phyloP scores from a whole-genome alignment of 2,113 vertebrate genomes.

The Atractosteus spatula region DNA sequence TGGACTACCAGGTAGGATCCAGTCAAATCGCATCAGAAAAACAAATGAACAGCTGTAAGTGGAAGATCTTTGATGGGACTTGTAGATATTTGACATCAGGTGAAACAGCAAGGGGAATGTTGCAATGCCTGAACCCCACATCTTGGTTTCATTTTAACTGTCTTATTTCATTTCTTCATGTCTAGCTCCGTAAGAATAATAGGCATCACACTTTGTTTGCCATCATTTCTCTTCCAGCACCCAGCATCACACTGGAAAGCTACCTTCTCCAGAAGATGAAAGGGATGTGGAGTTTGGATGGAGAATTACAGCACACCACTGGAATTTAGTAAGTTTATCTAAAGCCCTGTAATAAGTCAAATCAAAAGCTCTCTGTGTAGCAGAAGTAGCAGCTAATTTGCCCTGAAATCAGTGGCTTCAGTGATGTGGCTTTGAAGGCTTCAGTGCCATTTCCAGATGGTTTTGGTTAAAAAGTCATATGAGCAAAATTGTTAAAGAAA shows the following conservation, averaged over 20 bases:
- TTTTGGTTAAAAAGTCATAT: slow-evolving; percentile 61
- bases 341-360: slow-evolving; percentile 55
- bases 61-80: background rate
- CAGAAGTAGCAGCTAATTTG: slow-evolving; percentile 69
- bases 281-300: slow-evolving; percentile 31
- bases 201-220: slow-evolving; percentile 33
- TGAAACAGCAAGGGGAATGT: background rate
- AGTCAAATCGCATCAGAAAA: background rate
- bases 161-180: slow-evolving; percentile 25
- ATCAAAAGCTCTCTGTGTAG: slow-evolving; percentile 58
- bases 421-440: slow-evolving; percentile 53
- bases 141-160: slow-evolving; percentile 49
- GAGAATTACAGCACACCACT: slow-evolving; percentile 46
- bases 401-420: slow-evolving; percentile 67
- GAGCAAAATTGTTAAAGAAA: slow-evolving; percentile 45
- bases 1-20: too few relatives aligned
- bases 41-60: background rate
- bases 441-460: slow-evolving; percentile 62
- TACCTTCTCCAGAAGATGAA: slow-evolving; percentile 51
- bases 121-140: slow-evolving; percentile 31
- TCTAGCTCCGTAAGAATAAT: slow-evolving; percentile 42
- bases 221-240: background rate
- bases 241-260: slow-evolving; percentile 24
- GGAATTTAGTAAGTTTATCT: slow-evolving; percentile 56
- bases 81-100: background rate